These are phyloP conservation scores for Anableps anableps DNA, from an alignment of 2,797 vertebrate species.

Conservation along the genomic window DNA sequence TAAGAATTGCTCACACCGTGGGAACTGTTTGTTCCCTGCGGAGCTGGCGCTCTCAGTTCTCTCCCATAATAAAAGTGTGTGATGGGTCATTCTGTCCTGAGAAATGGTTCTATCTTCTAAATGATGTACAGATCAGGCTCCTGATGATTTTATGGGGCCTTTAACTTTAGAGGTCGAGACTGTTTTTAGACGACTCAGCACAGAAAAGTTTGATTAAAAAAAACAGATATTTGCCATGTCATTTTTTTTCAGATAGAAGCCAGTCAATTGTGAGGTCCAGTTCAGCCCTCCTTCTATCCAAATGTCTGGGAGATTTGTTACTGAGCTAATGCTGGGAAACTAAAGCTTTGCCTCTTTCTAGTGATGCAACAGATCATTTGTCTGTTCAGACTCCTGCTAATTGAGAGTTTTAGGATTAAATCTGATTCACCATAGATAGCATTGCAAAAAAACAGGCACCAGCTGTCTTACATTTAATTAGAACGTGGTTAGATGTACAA, in stretches of 20 bases:
- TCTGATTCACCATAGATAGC: neutral
- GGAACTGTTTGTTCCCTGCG: slow-evolving; percentile 62
- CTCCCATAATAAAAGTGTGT: slow-evolving; percentile 46
- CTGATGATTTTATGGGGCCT: slow-evolving; percentile 36
- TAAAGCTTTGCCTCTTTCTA: slow-evolving; percentile 49
- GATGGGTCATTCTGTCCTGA: slow-evolving; percentile 46
- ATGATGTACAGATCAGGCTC: slow-evolving; percentile 51
- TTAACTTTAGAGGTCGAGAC: slow-evolving; percentile 16
- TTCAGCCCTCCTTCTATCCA: slow-evolving; percentile 70
- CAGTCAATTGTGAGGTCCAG: slow-evolving; percentile 42
- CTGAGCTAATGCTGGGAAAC: slow-evolving; percentile 66
- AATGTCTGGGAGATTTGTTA: slow-evolving; percentile 55
- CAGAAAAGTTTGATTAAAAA: slow-evolving; percentile 18
- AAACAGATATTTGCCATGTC: slow-evolving; percentile 44
- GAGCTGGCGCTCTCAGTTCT: slow-evolving; percentile 18
- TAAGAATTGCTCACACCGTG: slow-evolving; percentile 63
- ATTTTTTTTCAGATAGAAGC: slow-evolving; percentile 46
- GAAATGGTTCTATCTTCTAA: slow-evolving; percentile 33
- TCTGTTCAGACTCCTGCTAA: slow-evolving; percentile 53
- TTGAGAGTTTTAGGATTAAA: slow-evolving; percentile 2
- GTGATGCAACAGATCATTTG: slow-evolving; percentile 60
- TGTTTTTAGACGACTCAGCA: slow-evolving; percentile 40
- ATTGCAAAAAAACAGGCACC: slow-evolving; percentile 7
- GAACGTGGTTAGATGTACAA: neutral
- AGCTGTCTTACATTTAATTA: slow-evolving; percentile 13